phyloP scores from a whole-genome alignment of 2,797 vertebrate species.

The Chromis chromis region DNA sequence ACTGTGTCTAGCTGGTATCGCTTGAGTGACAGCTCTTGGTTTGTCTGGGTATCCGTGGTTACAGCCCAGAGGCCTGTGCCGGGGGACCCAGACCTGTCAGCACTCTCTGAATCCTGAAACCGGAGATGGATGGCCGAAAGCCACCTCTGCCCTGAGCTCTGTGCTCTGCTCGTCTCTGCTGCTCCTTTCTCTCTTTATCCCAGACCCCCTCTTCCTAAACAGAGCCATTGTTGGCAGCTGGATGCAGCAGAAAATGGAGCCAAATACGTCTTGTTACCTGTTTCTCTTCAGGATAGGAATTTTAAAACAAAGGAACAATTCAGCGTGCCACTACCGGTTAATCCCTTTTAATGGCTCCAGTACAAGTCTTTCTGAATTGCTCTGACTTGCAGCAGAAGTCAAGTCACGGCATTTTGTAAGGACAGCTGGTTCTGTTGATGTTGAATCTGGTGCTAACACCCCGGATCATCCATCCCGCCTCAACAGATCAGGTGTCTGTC shows the following conservation, averaged over 20 bases:
- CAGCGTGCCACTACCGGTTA: background rate
- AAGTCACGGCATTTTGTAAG: conserved; percentile 8
- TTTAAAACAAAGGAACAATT: background rate
- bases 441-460: conserved; percentile 49
- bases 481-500: conserved; percentile 68
- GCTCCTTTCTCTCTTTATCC: conserved; percentile 51
- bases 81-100: conserved; percentile 78
- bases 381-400: conserved; percentile 16
- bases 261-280: conserved; percentile 26
- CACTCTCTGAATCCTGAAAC: conserved; percentile 77
- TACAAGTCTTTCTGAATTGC: background rate
- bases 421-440: conserved; percentile 61
- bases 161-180: conserved; percentile 46
- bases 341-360: background rate
- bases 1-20: conserved; percentile 61
- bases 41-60: conserved; percentile 80
- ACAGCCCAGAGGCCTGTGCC: conserved; percentile 74
- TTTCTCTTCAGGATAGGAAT: background rate
- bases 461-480: conserved; percentile 24
- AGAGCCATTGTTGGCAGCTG: conserved; percentile 32
- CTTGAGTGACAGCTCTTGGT: conserved; percentile 81
- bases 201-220: conserved; percentile 37
- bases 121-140: conserved; percentile 72
- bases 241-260: conserved; percentile 19
- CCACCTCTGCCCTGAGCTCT: conserved; percentile 66